phyloP scores from a whole-genome alignment of 2,113 vertebrate genomes.

The Prunella himalayana region DNA sequence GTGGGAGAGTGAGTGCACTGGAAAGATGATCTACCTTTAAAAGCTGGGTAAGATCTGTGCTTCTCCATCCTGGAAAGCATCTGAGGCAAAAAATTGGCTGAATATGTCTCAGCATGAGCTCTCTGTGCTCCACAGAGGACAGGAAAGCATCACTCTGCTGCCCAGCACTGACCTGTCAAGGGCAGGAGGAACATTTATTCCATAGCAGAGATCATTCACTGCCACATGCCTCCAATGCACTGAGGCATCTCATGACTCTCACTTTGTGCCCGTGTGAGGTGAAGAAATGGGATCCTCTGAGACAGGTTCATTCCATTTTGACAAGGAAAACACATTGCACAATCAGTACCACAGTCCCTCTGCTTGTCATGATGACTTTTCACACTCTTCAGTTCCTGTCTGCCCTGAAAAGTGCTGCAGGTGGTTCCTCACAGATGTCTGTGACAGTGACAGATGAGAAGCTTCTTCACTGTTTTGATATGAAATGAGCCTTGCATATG shows the following conservation, averaged over 20 bases:
- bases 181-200: not conserved
- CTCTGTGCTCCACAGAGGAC: not conserved
- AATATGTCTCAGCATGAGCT: not conserved
- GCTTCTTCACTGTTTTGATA: conserved; percentile 26
- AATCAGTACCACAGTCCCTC: not conserved
- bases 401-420: not conserved
- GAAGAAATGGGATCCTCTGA: not conserved
- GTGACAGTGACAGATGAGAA: conserved; percentile 42
- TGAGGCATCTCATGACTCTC: not conserved
- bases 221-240: not conserved
- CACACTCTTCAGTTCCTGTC: not conserved
- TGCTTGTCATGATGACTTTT: not conserved
- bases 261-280: not conserved
- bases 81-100: not conserved
- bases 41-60: not conserved
- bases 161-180: not conserved
- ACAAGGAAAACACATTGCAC: not conserved
- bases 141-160: not conserved
- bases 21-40: not conserved
- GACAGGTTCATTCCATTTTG: not conserved
- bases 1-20: not conserved
- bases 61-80: not conserved
- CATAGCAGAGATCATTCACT: not conserved
- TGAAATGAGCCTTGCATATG: conserved; percentile 49
- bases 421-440: not conserved